Percentiles rank a stretch among this genome's conserved stretches.
These are phyloP conservation scores for Hemitrygon akajei DNA, from an alignment of 2,797 vertebrate species.

Conservation along the genomic window DNA sequence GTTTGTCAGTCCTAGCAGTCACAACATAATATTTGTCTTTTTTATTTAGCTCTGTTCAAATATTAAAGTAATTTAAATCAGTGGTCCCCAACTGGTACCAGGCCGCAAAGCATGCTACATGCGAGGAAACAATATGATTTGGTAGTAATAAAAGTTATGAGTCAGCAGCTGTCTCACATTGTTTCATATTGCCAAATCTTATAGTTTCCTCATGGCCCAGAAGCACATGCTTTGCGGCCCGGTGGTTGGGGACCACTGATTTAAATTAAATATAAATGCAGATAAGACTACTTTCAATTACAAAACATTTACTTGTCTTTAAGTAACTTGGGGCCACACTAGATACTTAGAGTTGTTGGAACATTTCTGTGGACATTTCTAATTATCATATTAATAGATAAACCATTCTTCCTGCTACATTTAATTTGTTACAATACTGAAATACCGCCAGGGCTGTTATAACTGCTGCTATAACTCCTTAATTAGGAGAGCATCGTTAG, in stretches of 20 bases:
- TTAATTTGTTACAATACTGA: conserved; percentile 8
- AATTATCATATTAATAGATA: neutral
- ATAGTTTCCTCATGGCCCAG: no score
- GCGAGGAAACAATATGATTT: no score
- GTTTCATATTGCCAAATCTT: no score
- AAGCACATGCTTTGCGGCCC: no score
- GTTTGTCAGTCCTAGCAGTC: neutral
- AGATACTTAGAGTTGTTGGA: neutral
- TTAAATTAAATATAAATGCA: neutral
- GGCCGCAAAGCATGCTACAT: no score
- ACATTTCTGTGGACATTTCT: neutral
- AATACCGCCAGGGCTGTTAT: neutral
- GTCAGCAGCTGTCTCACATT: no score
- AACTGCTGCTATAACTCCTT: neutral
- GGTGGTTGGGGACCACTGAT: no score
- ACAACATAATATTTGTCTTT: neutral
- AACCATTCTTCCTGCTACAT: neutral
- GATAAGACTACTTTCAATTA: neutral
- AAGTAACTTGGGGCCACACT: no score
- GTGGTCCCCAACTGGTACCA: no score
- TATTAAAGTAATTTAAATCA: neutral
- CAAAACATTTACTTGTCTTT: neutral
- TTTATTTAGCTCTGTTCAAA: neutral
- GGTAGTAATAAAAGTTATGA: no score
- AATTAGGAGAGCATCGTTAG: neutral